These are phyloP conservation scores for Rhopalosiphum nymphaeae DNA, from an alignment of 2,888 invertebrate genomes.

Conservation along the genomic window DNA sequence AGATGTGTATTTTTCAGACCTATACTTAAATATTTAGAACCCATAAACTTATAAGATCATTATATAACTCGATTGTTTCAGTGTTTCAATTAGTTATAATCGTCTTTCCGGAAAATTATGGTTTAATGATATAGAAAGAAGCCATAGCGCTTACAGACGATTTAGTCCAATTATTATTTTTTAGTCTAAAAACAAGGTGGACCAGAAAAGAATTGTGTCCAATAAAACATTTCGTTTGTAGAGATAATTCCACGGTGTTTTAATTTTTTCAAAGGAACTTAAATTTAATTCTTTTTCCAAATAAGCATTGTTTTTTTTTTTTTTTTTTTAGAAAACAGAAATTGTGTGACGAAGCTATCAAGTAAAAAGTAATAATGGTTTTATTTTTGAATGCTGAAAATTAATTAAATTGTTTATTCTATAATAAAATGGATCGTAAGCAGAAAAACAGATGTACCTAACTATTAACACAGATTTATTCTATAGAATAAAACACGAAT, in stretches of 20 bases:
- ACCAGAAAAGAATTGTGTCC: neutral
- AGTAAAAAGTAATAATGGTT: neutral
- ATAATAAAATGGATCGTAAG: neutral
- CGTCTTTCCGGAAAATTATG: neutral
- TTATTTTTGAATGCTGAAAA: neutral
- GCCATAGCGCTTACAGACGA: neutral
- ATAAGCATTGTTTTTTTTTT: neutral
- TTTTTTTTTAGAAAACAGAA: neutral
- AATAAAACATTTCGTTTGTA: constrained; percentile 11
- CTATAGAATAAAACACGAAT: neutral
- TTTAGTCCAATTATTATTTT: constrained; percentile 21
- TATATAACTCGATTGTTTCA: neutral
- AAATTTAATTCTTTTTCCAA: neutral
- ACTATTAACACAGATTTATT: constrained; percentile 7
- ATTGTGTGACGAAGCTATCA: neutral
- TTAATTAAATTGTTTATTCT: constrained; percentile 1
- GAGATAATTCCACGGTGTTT: neutral
- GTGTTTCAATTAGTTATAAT: neutral
- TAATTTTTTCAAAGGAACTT: neutral
- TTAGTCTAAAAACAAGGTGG: neutral
- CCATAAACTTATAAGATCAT: neutral
- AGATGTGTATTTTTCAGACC: neutral
- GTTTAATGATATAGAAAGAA: neutral
- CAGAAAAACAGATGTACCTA: neutral
- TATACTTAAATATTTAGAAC: neutral